Evolutionary conservation across 2,113 vertebrate genomes (phyloP).

Genomic region (Crypturellus undulatus): DNA sequence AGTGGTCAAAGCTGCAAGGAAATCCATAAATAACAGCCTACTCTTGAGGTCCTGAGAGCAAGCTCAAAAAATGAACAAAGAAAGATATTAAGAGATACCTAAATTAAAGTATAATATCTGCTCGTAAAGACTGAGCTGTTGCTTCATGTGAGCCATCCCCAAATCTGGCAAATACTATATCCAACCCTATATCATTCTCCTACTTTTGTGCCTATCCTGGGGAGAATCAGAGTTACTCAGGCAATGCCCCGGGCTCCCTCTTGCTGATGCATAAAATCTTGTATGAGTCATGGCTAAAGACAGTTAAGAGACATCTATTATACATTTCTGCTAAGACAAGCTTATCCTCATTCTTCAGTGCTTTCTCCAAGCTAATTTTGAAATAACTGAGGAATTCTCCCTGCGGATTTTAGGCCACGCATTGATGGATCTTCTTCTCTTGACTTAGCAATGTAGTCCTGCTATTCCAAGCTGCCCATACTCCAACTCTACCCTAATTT

Average conservation of each 20-base stretch:
- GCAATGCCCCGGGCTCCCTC: neutral
- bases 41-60: neutral
- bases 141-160: neutral
- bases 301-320: neutral
- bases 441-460: neutral
- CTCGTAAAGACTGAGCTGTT: neutral
- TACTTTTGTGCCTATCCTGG: neutral
- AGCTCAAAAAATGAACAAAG: neutral
- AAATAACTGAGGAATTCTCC: slow-evolving; percentile 20
- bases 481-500: neutral
- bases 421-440: neutral
- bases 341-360: neutral
- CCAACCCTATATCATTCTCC: neutral
- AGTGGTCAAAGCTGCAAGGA: neutral
- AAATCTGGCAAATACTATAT: neutral
- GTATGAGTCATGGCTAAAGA: neutral
- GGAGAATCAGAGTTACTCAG: neutral
- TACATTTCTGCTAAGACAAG: neutral
- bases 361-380: neutral
- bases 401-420: neutral
- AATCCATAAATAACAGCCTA: neutral
- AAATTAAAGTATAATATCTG: neutral
- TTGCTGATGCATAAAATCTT: neutral
- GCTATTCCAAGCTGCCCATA: neutral
- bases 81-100: neutral